These are phyloP conservation scores for Nannobrachium achirus DNA, from an alignment of 2,113 vertebrate genomes.

Conservation along the genomic window DNA sequence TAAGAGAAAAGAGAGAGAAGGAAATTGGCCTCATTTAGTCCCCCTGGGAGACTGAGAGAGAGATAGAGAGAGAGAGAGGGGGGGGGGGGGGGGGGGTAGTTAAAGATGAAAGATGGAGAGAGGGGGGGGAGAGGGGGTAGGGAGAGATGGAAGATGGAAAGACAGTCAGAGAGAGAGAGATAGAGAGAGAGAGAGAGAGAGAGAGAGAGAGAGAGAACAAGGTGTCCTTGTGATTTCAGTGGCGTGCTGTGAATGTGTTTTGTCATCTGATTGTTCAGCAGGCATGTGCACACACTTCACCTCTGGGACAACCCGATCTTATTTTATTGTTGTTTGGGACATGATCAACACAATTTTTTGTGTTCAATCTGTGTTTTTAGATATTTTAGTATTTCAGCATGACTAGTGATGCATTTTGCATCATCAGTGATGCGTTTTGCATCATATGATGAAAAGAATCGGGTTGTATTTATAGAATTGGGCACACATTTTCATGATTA, in stretches of 20 bases:
- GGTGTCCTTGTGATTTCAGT: slow-evolving; percentile 69
- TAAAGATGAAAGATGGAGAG: slow-evolving; percentile 22
- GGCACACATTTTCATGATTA: no score
- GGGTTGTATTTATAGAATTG: no score
- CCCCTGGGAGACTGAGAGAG: slow-evolving; percentile 29
- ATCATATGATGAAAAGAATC: no score
- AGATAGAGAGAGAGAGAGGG: slow-evolving; percentile 27
- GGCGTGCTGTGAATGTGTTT: slow-evolving; percentile 53
- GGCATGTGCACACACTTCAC: background rate
- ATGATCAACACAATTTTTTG: no score
- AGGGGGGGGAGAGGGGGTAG: slow-evolving; percentile 19
- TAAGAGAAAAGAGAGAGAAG: slow-evolving; percentile 52
- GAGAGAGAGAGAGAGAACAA: slow-evolving; percentile 25
- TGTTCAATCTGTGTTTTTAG: no score
- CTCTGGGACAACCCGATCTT: no score
- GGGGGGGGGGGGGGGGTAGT: slow-evolving; percentile 10
- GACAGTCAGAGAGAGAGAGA: background rate
- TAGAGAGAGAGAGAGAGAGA: background rate
- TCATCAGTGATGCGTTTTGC: no score
- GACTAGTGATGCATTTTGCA: no score
- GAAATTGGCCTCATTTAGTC: slow-evolving; percentile 70
- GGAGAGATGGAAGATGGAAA: no score
- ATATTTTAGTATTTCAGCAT: no score
- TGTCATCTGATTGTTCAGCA: slow-evolving; percentile 54
- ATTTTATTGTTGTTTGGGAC: no score